phyloP scores from a whole-genome alignment of 2,797 vertebrate genomes.

The Neosilurus hyrtlii region DNA sequence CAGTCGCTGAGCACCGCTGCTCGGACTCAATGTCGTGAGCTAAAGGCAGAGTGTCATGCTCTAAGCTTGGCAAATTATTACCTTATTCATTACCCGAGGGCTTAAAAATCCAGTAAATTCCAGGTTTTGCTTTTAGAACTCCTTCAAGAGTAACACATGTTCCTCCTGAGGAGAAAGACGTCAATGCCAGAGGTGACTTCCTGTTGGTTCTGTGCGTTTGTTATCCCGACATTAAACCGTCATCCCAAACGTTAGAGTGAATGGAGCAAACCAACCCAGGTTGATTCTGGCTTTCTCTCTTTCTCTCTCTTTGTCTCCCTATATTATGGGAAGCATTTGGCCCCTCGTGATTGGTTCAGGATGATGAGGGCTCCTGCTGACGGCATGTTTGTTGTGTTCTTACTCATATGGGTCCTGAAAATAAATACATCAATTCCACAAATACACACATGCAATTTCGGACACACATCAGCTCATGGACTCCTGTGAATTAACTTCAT shows the following conservation, averaged over 20 bases:
- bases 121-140: neutral
- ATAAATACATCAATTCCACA: neutral
- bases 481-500: neutral
- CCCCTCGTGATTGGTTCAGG: conserved; percentile 64
- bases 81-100: neutral
- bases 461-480: neutral
- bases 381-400: conserved; percentile 68
- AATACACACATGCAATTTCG: neutral
- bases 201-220: neutral
- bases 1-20: neutral
- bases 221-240: neutral
- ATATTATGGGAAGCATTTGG: conserved; percentile 66
- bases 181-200: neutral
- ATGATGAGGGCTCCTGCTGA: conserved; percentile 64
- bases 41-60: neutral
- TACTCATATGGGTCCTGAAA: conserved; percentile 19
- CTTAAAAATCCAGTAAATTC: neutral
- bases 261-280: neutral
- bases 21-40: neutral
- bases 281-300: neutral
- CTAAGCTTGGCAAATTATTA: neutral
- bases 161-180: neutral
- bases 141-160: neutral
- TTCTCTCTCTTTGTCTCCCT: conserved; percentile 13
- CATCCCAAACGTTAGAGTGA: neutral